Percentiles rank a stretch among this genome's conserved stretches.
Evolutionary conservation across 2,797 vertebrate genomes (phyloP).

Genomic region (Gorsachius magnificus): DNA sequence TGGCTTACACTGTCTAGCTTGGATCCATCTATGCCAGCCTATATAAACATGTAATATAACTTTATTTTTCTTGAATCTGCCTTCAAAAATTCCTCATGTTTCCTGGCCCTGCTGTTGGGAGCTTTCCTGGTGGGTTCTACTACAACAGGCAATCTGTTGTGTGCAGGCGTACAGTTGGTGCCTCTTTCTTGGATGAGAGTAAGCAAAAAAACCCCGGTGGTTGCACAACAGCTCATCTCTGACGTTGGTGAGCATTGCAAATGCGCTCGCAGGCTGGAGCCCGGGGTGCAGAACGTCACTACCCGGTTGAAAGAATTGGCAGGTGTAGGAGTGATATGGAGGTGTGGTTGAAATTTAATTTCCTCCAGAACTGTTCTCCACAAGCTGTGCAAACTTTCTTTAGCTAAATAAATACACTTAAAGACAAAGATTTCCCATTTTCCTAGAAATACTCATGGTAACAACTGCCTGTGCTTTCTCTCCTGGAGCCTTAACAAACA

Average conservation of each 20-base stretch:
- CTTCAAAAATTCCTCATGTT: not conserved
- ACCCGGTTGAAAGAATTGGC: not conserved
- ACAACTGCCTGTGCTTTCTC: conserved; percentile 62
- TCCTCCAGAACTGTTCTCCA: conserved; percentile 51
- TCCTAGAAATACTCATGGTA: conserved; percentile 63
- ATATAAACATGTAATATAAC: not conserved
- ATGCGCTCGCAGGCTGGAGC: not conserved
- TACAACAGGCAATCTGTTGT: not conserved
- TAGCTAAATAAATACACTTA: conserved; percentile 72
- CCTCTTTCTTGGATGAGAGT: not conserved
- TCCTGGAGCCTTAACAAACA: conserved; percentile 72
- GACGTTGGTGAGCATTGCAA: not conserved
- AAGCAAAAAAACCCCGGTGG: not conserved
- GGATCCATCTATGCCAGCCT: not conserved
- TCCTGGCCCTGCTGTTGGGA: not conserved
- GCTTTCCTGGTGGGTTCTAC: not conserved
- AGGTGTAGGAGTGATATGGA: conserved; percentile 42
- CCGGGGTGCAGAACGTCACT: not conserved
- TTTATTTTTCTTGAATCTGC: not conserved
- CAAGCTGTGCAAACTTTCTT: conserved; percentile 68
- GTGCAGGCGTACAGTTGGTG: not conserved
- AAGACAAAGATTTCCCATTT: conserved; percentile 68
- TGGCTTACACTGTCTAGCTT: accelerated
- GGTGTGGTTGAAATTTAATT: conserved; percentile 64
- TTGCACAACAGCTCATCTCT: not conserved